Evolutionary conservation across 2,797 vertebrate genomes (phyloP).

Genomic region (Strix occidentalis): DNA sequence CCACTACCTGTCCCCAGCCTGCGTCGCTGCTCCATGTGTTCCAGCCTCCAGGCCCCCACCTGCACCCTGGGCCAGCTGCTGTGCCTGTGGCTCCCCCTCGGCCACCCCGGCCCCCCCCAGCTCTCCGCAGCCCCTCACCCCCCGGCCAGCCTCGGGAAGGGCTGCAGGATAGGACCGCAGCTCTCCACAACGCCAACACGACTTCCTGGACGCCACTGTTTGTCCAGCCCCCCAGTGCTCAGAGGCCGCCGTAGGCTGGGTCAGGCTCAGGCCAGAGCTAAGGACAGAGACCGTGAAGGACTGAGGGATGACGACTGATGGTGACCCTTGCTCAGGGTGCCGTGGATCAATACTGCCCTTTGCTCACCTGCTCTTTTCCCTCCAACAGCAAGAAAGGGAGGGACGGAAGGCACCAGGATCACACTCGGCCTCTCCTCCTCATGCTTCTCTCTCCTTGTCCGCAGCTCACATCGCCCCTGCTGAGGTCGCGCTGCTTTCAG

Average conservation of each 20-base stretch:
- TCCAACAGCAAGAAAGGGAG: background rate
- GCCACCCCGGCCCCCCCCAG: too few relatives aligned
- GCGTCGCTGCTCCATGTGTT: rapidly evolving
- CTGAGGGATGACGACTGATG: background rate
- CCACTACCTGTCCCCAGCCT: background rate
- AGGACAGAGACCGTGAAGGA: rapidly evolving
- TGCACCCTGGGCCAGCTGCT: rapidly evolving
- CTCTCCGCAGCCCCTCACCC: background rate
- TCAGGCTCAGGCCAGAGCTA: background rate
- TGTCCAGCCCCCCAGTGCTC: rapidly evolving
- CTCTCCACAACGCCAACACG: rapidly evolving
- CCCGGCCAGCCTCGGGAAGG: background rate
- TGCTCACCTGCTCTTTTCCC: slow-evolving; percentile 3
- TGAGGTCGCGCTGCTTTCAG: background rate
- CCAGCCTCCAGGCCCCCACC: background rate
- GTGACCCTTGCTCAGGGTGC: background rate
- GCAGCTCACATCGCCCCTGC: background rate
- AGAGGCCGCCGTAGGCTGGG: background rate
- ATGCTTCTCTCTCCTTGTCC: background rate
- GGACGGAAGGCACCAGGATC: background rate
- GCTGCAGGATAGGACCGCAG: background rate
- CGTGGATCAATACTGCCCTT: slow-evolving; percentile 11
- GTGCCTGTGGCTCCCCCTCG: background rate
- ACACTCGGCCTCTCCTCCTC: rapidly evolving
- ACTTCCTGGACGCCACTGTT: rapidly evolving